These are phyloP conservation scores for Psilopsiagon aurifrons DNA, from an alignment of 2,113 vertebrate species.

Conservation along the genomic window DNA sequence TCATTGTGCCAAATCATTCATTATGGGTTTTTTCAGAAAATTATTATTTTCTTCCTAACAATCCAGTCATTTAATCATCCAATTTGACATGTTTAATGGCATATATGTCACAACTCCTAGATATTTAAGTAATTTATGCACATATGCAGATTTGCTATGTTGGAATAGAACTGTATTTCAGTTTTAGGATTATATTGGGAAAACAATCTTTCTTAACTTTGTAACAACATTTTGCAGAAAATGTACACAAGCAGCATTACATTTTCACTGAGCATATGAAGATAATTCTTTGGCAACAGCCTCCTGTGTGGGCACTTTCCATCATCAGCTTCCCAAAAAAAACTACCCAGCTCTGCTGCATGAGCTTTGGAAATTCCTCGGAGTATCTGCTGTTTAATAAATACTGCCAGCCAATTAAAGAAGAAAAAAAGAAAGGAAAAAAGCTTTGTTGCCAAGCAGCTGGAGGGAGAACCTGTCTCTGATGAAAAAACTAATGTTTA, in stretches of 20 bases:
- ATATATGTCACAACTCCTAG: not conserved
- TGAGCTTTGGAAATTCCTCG: not conserved
- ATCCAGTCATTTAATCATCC: constrained; percentile 50
- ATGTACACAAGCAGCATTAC: not conserved
- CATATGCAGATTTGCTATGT: constrained; percentile 17
- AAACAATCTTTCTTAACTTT: constrained; percentile 21
- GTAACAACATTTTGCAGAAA: not conserved
- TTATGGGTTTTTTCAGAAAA: constrained; percentile 35
- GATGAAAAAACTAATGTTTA: not conserved
- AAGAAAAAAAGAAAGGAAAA: not conserved
- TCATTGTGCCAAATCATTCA: constrained; percentile 40
- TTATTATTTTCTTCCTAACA: constrained; percentile 50
- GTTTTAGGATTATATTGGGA: not conserved
- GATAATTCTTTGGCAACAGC: not conserved
- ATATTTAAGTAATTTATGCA: constrained; percentile 42
- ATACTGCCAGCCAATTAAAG: not conserved
- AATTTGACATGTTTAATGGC: constrained; percentile 57
- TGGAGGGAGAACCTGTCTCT: not conserved
- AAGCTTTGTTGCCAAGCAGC: not conserved
- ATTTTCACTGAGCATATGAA: not conserved
- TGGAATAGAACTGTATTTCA: not conserved
- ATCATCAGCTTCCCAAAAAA: not conserved
- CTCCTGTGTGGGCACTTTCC: not conserved
- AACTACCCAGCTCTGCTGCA: not conserved
- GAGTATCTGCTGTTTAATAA: not conserved